phyloP scores from a whole-genome alignment of 2,888 invertebrate species.

The Hedychridium roseum region DNA sequence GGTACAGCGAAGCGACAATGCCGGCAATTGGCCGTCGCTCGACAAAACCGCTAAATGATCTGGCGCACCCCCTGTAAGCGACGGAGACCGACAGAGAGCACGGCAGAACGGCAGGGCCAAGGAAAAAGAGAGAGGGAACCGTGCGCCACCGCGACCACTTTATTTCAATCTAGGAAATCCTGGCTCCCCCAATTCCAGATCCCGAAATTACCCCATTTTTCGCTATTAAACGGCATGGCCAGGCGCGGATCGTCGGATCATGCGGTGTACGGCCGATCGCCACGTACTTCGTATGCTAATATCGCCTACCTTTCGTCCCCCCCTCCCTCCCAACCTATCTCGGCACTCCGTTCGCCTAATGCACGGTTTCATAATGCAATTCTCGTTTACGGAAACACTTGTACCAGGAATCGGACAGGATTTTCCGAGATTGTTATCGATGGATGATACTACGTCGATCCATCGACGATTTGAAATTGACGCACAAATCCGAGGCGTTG shows the following conservation, averaged over 20 bases:
- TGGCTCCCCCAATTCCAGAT: constrained; percentile 52
- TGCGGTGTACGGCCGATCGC: constrained; percentile 43
- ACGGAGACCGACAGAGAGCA: too few relatives aligned
- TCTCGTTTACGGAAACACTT: neutral
- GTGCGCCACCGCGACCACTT: constrained; percentile 62
- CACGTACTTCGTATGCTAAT: constrained; percentile 44
- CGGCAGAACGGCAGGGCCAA: too few relatives aligned
- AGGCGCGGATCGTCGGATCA: constrained; percentile 32
- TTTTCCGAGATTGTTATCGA: constrained; percentile 37
- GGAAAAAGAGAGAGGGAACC: too few relatives aligned
- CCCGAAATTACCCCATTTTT: constrained; percentile 58
- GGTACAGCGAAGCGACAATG: constrained; percentile 64
- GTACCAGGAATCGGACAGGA: constrained; percentile 5
- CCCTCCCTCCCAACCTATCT: constrained; percentile 23
- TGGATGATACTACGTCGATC: constrained; percentile 4
- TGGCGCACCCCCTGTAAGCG: constrained; percentile 58
- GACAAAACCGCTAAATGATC: constrained; percentile 66
- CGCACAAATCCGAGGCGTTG: too few relatives aligned
- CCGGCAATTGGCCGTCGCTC: constrained; percentile 65
- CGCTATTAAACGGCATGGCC: constrained; percentile 49
- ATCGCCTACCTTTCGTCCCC: constrained; percentile 35
- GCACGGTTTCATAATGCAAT: neutral
- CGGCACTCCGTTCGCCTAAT: neutral
- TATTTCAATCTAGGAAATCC: constrained; percentile 63
- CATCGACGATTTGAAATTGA: neutral